Evolutionary conservation across 2,888 invertebrate species (phyloP), one percentile per base, ranked within the genome.

Genomic region (Schizotus pectinicornis): DNA sequence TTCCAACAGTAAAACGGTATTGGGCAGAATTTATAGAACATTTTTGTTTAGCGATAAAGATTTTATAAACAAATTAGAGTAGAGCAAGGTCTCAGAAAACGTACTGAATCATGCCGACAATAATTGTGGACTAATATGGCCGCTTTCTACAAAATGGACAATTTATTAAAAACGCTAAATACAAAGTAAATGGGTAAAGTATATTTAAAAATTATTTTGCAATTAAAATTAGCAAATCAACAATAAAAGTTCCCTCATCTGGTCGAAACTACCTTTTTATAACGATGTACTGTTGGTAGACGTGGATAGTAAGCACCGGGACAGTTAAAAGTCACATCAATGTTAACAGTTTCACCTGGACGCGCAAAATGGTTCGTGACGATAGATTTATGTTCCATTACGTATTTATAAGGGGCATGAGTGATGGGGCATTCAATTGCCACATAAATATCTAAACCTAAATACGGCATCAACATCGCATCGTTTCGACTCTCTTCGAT

Each of bases 271-370:
- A 9, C 45, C 31, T 56, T 56, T 7, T 30, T 14, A 64, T 73
- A 75, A 31, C 64, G 54, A 54, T 69, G 74, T 46, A 61, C 51
- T 7, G 72, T 63, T 3, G 76, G 74, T 47, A 77, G 61, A 34
- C 74, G 64, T 1, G 74, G 70, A 48, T 74, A 76, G 31, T 68
- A 61, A 3, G 74, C 75, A 3, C 75, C 74, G 12, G 65, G 65
- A 64, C 74, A 76, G 46, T 73, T 66, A 53, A 75, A 76, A 22
- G 65, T 52, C 38, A 75, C 30, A 6, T 30, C 34, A 41, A 57
- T 13, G 36, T 47, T 57, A 33, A 57, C 46, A 41, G 36, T 47
- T 39, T 52, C 57, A 36, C 30, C 43, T 6, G 43, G 22, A 8
- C 30, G 38, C 37, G 36, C 32, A 7, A 13, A 37, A 31, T 31